phyloP scores from a whole-genome alignment of 2,113 vertebrate species.

The Toxotes jaculatrix region DNA sequence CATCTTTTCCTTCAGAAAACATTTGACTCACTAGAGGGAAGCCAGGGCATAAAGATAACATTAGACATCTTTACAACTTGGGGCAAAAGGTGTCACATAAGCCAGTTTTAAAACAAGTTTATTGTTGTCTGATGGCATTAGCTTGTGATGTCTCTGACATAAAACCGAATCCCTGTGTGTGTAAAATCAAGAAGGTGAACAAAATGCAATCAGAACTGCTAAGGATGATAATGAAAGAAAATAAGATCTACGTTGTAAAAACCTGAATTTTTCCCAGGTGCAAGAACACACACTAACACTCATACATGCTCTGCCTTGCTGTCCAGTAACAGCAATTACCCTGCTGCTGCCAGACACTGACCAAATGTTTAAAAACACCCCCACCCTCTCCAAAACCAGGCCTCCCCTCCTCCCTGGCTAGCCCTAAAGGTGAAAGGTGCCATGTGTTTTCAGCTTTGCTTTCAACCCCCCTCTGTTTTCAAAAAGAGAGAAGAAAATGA shows the following conservation, averaged over 20 bases:
- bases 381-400: constrained; percentile 27
- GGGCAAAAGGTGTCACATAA: too few relatives aligned
- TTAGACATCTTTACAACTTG: too few relatives aligned
- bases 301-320: not conserved
- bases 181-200: constrained; percentile 10
- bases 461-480: constrained; percentile 45
- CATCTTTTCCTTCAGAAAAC: too few relatives aligned
- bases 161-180: not conserved
- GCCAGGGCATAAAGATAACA: too few relatives aligned
- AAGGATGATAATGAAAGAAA: constrained; percentile 25
- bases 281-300: not conserved
- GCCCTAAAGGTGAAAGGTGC: constrained; percentile 78
- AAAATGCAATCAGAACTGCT: not conserved
- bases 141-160: not conserved
- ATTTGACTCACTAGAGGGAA: too few relatives aligned
- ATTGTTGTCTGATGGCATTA: too few relatives aligned
- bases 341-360: constrained; percentile 58
- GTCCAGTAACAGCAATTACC: constrained; percentile 47
- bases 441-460: constrained; percentile 75
- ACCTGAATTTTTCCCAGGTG: constrained; percentile 21
- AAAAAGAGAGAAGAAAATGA: constrained; percentile 59
- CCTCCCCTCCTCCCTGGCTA: constrained; percentile 29
- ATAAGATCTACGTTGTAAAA: constrained; percentile 29
- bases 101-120: too few relatives aligned
- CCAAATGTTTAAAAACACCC: constrained; percentile 68